Evolutionary conservation across 2,113 vertebrate species (phyloP), one percentile per base, ranked within the genome.

Genomic region (Otolemur garnettii): DNA sequence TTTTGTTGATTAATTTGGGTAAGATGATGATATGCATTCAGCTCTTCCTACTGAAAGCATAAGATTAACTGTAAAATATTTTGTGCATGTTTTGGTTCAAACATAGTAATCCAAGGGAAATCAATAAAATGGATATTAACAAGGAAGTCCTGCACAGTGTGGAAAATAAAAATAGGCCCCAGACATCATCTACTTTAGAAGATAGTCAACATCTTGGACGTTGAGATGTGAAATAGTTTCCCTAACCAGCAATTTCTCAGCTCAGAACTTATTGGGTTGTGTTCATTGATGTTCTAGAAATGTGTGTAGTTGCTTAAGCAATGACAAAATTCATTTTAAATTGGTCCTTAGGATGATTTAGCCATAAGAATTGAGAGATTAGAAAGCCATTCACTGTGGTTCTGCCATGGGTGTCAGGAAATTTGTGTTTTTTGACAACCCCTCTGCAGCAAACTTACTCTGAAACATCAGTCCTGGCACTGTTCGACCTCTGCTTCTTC

Each of bases 91-190:
- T 90, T 91, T 91, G 22, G 33, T 77, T 92, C 19, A 85, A 38
- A 13, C 77, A 28, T 59, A 68, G 45, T 42, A 80, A 71, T 83
- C 28, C 55, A 13, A 38, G 33, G 50, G 8, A 45, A 86, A 55
- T 50, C 91, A 95, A 42, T 59, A 11, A 18, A 86, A 24, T 30
- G 19, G 24, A 28, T 88, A 2, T 60, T 71, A 85, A 6, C 10
- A 60, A 59, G 50, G 21, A 62, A 71, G 42, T 95, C 71, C 35
- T 94, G 30, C 4, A 85, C 11, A 24, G 35, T 81, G 72, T 74
- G 38, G 50, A 82, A 96, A 95, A 96, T 57, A 18, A 62, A 87
- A 88, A 82, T 38, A 82, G n/a, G 6, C 60, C 18, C 24, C 78
- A 33, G 60, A 77, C 22, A 3, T 80, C 96, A 87, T 83, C 80